These are phyloP conservation scores for Apus apus DNA, from an alignment of 2,113 vertebrate genomes.

Conservation along the genomic window DNA sequence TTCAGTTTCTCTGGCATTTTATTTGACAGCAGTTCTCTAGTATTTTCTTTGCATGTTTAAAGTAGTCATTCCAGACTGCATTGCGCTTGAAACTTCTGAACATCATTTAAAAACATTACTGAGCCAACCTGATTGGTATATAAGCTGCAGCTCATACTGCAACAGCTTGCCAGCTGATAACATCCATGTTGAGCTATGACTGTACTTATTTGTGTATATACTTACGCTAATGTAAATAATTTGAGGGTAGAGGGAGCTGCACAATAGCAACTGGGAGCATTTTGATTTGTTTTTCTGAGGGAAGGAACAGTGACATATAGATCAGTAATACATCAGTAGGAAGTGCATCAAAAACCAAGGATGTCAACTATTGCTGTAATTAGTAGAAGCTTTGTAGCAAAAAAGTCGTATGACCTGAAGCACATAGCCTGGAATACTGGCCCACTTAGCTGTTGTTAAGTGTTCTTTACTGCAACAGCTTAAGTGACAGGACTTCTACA, in stretches of 20 bases:
- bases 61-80: not conserved
- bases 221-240: not conserved
- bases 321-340: not conserved
- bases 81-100: not conserved
- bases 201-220: not conserved
- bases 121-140: not conserved
- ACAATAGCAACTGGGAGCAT: not conserved
- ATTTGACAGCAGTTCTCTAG: not conserved
- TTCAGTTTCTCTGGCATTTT: not conserved
- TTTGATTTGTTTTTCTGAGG: not conserved
- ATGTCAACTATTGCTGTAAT: not conserved
- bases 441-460: not conserved
- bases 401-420: not conserved
- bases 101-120: not conserved
- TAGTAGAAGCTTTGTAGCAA: not conserved
- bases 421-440: not conserved
- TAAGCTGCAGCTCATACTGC: not conserved
- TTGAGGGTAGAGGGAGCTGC: not conserved
- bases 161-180: not conserved
- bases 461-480: not conserved
- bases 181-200: fast-evolving
- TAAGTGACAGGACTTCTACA: not conserved
- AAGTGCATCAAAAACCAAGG: not conserved
- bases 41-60: not conserved
- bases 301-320: fast-evolving